Evolutionary conservation across 2,888 invertebrate species (phyloP).

Genomic region (Scaptomyza tumidula): DNA sequence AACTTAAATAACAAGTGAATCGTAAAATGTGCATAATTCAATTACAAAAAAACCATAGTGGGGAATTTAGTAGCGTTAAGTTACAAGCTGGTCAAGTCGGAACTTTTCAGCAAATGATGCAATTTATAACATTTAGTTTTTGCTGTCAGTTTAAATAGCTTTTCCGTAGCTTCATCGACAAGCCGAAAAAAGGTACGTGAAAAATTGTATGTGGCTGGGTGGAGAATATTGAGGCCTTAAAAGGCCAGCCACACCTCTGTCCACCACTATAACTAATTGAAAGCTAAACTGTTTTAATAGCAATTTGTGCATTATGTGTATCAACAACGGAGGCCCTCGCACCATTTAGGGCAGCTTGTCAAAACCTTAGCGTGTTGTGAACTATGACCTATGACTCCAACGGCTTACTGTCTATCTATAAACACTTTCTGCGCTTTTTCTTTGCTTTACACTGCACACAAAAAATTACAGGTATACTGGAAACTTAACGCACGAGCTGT

Average conservation of each 20-base stretch:
- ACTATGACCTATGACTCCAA: constrained; percentile 60
- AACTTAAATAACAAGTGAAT: constrained; percentile 53
- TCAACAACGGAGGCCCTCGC: constrained; percentile 45
- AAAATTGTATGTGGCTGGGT: constrained; percentile 10
- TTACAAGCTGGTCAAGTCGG: background rate
- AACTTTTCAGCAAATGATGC: constrained; percentile 38
- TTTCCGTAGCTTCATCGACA: constrained; percentile 25
- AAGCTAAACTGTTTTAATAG: constrained; percentile 65
- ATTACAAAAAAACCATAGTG: constrained; percentile 70
- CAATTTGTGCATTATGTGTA: constrained; percentile 70
- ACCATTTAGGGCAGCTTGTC: background rate
- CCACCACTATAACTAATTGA: constrained; percentile 74
- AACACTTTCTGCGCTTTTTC: constrained; percentile 49
- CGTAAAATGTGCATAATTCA: constrained; percentile 57
- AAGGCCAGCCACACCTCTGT: constrained; percentile 51
- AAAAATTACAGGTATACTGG: constrained; percentile 5
- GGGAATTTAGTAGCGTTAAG: constrained; percentile 13
- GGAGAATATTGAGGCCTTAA: constrained; percentile 21
- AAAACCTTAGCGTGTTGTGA: constrained; percentile 44
- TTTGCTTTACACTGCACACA: constrained; percentile 46
- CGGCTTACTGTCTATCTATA: constrained; percentile 5
- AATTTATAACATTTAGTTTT: constrained; percentile 44
- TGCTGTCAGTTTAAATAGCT: constrained; percentile 27
- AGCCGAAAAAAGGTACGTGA: constrained; percentile 20
- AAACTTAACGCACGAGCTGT: too few species aligned